Evolutionary conservation across 2,888 invertebrate genomes (phyloP).

Genomic region (Eugnorisma glareosa): DNA sequence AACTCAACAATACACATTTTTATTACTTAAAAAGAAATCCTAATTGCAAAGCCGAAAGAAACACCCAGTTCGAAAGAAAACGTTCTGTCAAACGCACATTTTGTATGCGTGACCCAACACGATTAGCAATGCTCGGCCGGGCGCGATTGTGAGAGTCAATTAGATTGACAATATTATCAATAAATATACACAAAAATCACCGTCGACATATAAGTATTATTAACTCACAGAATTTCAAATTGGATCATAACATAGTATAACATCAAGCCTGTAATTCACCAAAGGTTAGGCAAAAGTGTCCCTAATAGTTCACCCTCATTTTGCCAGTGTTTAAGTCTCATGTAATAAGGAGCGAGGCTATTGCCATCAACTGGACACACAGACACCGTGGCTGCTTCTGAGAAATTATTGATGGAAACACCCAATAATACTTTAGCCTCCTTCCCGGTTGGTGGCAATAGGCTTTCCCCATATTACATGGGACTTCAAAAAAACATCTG

Average conservation of each 20-base stretch:
- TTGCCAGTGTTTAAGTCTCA: too few species aligned
- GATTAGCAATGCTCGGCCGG: slow-evolving; percentile 49
- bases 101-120: slow-evolving; percentile 46
- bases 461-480: not conserved
- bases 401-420: too few species aligned
- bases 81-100: slow-evolving; percentile 7
- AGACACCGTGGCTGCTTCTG: too few species aligned
- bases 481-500: too few species aligned
- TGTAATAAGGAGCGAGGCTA: too few species aligned
- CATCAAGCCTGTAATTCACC: not conserved
- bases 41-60: not conserved
- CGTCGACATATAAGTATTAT: too few species aligned
- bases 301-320: too few species aligned
- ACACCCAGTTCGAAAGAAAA: not conserved
- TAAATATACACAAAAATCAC: too few species aligned
- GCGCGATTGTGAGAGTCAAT: slow-evolving; percentile 43
- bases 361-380: too few species aligned
- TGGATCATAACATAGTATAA: not conserved
- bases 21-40: not conserved
- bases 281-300: not conserved
- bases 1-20: not conserved
- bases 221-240: too few species aligned
- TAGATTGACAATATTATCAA: slow-evolving; percentile 50
- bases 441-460: too few species aligned
- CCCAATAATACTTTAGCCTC: too few species aligned